Base-by-base conservation (phyloP, 2,888 invertebrate species). In the Callinectes sapidus region DNA sequence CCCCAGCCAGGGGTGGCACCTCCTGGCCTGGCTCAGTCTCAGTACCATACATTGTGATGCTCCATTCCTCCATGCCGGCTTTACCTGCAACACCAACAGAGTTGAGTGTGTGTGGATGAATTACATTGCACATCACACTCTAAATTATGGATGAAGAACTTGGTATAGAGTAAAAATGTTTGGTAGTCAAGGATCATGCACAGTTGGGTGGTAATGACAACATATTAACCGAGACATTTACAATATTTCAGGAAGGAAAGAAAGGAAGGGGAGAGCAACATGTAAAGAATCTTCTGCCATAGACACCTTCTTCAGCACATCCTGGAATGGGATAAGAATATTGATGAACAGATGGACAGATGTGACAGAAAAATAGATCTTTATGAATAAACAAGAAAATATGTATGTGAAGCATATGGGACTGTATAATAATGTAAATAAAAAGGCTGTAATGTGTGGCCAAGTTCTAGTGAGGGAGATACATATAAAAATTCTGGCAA, bases 1-100 rank as follows among this genome's bases (percentile, higher is more conserved):
- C 87, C 14, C 87, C 91, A 32, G 94, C 71, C 95, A 95, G 95
- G 77, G 95, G 94, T 39, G 95, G 95, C 94, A 95, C 95, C 54
- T 95, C 95, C 13, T 95, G 95, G 66, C 96, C 95, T 90, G 96
- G 96, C 94, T 96, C 95, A 91, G 96, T 96, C 94, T 96, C 97
- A 93, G 99, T 99, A 95, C 99, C 99, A 96, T 98, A 98, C 96
- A 99, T 97, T 95, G 98, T 97, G 96, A 99, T 97, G 94, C 98
- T 98, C 99, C 99, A 99, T 96, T 98, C 98, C 96, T 98, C 98
- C 95, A 99, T 89, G 42, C 91, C 89, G 39, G 93, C 92, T 86
- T 93, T 93, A 77, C 92, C 94, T 92, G 92, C 28, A 61, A 89
- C 35, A 71, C 61, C 42, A 86, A 35, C 42, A 55, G 42, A 23